Evolutionary conservation across 1,140 invertebrate species (phyloP).

Genomic region (Hylaeus volcanicus): DNA sequence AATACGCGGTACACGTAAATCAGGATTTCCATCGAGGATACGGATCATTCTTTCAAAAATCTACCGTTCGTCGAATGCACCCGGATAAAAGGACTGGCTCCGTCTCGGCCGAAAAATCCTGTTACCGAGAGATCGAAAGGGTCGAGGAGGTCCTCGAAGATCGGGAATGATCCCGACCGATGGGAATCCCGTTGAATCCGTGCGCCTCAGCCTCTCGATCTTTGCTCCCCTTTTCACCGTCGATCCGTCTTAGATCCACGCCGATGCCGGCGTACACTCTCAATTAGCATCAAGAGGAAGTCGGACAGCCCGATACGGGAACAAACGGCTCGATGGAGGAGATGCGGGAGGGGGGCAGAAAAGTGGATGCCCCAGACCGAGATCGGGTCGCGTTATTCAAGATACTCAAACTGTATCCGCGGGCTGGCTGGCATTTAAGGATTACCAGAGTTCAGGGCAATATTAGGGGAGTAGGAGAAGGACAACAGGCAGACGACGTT

Average conservation of each 20-base stretch:
- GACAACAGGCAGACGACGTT: conserved; percentile 51
- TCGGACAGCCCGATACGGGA: conserved; percentile 30
- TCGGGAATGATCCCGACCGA: conserved; percentile 10
- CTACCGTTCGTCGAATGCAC: conserved; percentile 1
- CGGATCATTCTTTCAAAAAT: conserved; percentile 33
- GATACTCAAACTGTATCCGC: conserved; percentile 67
- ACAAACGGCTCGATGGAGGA: neutral
- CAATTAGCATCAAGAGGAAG: conserved; percentile 49
- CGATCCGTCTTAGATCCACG: conserved; percentile 26
- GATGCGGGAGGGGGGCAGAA: neutral
- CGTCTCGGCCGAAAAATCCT: conserved; percentile 28
- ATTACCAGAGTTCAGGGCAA: conserved; percentile 77
- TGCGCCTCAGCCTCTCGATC: conserved; percentile 8
- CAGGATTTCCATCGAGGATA: neutral
- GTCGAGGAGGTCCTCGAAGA: conserved; percentile 16
- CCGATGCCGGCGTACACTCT: conserved; percentile 28
- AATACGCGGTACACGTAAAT: neutral
- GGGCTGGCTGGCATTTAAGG: conserved; percentile 71
- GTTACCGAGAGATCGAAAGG: conserved; percentile 21
- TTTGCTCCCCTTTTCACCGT: conserved; percentile 4
- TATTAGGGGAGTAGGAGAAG: conserved; percentile 70
- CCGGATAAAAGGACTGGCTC: conserved; percentile 16
- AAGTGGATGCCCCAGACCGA: neutral
- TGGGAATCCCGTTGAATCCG: conserved; percentile 22
- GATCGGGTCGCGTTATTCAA: conserved; percentile 60